Conservation (phyloP, 2,797 vertebrate species). For the Spondyliosoma cantharus region DNA sequence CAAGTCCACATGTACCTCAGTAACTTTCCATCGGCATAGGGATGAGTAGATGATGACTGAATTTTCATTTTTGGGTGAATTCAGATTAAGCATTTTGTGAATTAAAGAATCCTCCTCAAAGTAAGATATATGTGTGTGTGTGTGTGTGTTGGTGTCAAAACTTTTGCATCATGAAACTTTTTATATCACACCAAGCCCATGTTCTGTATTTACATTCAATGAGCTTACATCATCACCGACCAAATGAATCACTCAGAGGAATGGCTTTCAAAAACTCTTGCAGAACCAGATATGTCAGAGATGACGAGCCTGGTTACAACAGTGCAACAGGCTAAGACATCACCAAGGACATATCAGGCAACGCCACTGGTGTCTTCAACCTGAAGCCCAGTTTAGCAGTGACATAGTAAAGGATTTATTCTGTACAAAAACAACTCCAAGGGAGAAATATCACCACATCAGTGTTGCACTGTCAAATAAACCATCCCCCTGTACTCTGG, state of each 20-base stretch:
- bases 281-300: conserved; percentile 60
- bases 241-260: conserved; percentile 21
- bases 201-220: conserved; percentile 6
- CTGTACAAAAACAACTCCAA: neutral
- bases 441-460: conserved; percentile 15
- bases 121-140: too few species aligned
- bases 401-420: neutral
- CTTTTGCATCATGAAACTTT: neutral
- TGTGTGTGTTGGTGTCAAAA: neutral
- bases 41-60: too few species aligned
- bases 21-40: too few species aligned
- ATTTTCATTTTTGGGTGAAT: too few species aligned
- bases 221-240: conserved; percentile 27
- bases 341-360: conserved; percentile 38
- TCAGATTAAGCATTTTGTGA: too few species aligned
- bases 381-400: neutral
- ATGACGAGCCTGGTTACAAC: conserved; percentile 28
- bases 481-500: neutral
- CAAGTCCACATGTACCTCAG: too few species aligned
- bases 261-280: conserved; percentile 62
- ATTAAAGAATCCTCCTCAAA: too few species aligned
- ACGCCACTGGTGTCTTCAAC: conserved; percentile 5
- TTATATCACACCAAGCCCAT: neutral
- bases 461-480: conserved; percentile 11
- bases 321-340: conserved; percentile 27